These are phyloP conservation scores for Pituophis catenifer DNA, from an alignment of 2,113 vertebrate genomes.

Conservation along the genomic window DNA sequence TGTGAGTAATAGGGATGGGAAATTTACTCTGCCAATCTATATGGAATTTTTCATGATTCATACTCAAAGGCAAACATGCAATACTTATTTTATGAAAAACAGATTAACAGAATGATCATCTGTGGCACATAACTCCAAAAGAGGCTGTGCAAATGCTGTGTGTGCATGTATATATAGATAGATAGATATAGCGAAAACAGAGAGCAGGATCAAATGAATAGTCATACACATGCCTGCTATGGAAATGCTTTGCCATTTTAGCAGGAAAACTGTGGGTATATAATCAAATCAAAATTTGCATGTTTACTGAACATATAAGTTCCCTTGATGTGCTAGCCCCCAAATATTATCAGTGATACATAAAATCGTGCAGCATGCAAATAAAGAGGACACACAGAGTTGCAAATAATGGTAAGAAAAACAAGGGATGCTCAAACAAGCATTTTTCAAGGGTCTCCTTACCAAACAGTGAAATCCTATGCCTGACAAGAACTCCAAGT, in stretches of 20 bases:
- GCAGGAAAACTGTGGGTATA: not conserved
- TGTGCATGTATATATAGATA: not conserved
- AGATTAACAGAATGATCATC: not conserved
- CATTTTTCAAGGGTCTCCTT: conserved; percentile 80
- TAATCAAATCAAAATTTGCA: not conserved
- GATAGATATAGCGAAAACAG: not conserved
- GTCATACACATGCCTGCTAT: not conserved
- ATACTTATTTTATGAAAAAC: not conserved
- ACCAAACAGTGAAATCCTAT: conserved; percentile 99
- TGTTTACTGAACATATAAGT: not conserved
- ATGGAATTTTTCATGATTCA: not conserved
- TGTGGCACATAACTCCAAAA: not conserved
- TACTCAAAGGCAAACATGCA: not conserved
- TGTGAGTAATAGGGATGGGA: not conserved
- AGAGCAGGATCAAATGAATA: not conserved
- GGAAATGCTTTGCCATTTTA: conserved; percentile 23
- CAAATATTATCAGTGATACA: conserved; percentile 48
- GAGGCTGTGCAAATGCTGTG: not conserved
- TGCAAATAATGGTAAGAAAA: conserved; percentile 71
- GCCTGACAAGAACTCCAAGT: conserved; percentile 99
- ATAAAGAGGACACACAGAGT: conserved; percentile 60
- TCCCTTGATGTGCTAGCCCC: not conserved
- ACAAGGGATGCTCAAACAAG: conserved; percentile 69
- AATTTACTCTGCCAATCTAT: not conserved
- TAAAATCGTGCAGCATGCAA: conserved; percentile 68